A percentile compares a stretch with the other conserved stretches of the same genome.
Evolutionary conservation across 2,797 vertebrate species (phyloP).

Genomic region (Centroberyx gerrardi): DNA sequence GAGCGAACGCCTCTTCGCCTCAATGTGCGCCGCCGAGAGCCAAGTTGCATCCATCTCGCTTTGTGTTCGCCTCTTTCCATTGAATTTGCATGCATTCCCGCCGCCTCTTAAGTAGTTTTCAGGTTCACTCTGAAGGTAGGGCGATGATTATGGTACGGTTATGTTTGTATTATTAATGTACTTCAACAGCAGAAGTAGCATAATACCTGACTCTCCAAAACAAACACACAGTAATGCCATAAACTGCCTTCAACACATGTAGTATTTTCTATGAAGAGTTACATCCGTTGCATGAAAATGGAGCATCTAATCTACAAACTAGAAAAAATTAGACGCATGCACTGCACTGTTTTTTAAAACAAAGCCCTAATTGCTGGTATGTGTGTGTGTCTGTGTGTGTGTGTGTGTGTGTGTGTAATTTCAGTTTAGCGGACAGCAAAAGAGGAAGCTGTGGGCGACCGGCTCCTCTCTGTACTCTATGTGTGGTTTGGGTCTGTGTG

Average conservation of each 20-base stretch:
- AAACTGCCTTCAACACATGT: too few species aligned
- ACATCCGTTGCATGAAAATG: slow-evolving; percentile 29
- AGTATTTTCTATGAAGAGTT: slow-evolving; percentile 28
- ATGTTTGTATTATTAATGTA: slow-evolving; percentile 30
- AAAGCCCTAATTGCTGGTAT: slow-evolving; percentile 20
- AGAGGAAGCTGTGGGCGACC: slow-evolving; percentile 78
- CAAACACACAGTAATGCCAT: too few species aligned
- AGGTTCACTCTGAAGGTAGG: neutral
- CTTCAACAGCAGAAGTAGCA: neutral
- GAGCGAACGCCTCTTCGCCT: too few species aligned
- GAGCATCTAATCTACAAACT: slow-evolving; percentile 24
- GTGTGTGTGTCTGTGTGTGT: slow-evolving; percentile 23
- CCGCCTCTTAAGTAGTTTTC: neutral
- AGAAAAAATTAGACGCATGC: slow-evolving; percentile 51
- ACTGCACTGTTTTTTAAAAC: slow-evolving; percentile 28
- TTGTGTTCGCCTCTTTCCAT: neutral
- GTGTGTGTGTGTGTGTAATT: slow-evolving; percentile 52
- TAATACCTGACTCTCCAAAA: too few species aligned
- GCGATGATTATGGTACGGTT: slow-evolving; percentile 8
- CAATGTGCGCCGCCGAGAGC: neutral
- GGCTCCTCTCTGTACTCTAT: slow-evolving; percentile 73
- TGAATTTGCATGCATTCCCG: neutral
- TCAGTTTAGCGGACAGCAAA: slow-evolving; percentile 66
- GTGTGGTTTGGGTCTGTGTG: slow-evolving; percentile 75
- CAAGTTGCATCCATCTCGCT: neutral